Base-by-base conservation (phyloP, 2,113 vertebrate species). In the Neodon shergylaensis region DNA sequence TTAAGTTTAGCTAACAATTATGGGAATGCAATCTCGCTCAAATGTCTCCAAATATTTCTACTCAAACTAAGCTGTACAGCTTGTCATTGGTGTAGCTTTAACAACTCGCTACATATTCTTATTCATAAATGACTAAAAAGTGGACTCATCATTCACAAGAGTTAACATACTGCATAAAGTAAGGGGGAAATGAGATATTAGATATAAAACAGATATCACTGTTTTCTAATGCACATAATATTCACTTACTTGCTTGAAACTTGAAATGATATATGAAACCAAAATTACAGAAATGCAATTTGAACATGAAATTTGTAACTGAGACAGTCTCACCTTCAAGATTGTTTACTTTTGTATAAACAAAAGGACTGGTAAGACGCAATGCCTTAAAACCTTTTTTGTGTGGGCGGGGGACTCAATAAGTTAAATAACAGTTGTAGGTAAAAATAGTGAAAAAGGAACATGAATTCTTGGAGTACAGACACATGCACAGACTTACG, bases 241-340 rank as follows among this genome's bases (percentile, higher is more conserved):
- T 21, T 72, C 14, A 84, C 84, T 26, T 39, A 95, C 36, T 93
- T 73, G 24, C 42, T 92, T 96, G 17, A 82, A 92, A 84, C 39
- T 42, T 94, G 36, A 0, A 90, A 76, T 84, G 36, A 47, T 66
- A 79, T 12, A 72, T 24, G 77, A 88, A 95, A 44, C 73, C 26
- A 70, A 87, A 92, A 84, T 42, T 91, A 83, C 13, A 92, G 33
- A 92, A 92, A 84, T 72, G 21, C 58, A 96, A 93, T 85, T 96
- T 88, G 44, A 87, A 95, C 83, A 19, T 70, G 88, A 95, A 95
- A 91, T 24, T 74, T 86, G 13, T 54, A 77, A 84, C 16, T n/a
- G 4, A 14, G 63, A 82, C 88, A 95, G 19, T 81, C 58, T 94
- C 26, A 70, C 13, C 81, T 22, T 90, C 83, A 21, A 61, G 49